Evolutionary conservation across 2,797 vertebrate genomes (phyloP), one percentile per base, ranked within the genome.

Genomic region (Danionella dracula): DNA sequence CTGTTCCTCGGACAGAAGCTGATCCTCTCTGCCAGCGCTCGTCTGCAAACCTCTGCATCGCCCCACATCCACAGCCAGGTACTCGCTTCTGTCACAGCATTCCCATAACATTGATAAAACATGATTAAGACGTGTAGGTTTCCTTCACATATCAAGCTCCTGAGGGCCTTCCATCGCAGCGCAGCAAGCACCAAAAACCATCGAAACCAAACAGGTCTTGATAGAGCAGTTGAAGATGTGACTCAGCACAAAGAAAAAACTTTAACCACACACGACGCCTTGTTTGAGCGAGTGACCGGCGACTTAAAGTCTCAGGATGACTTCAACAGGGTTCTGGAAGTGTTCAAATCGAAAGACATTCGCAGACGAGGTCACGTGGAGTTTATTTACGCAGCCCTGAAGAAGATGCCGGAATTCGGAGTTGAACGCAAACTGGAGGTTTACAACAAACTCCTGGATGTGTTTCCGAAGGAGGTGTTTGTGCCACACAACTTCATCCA

Each of bases 381-480:
- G 78, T 93, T 96, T 27, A 93, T 96, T 70, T 94, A 96, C 16
- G 85, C 92, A 0, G 93, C 93, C 1, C 78, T 96, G 68, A 85
- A 79, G 70, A 92, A 91, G 84, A 96, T 96, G 93, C 83, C 80
- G 0, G 89, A 93, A 53, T 96, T 89, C 0, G 90, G 92, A 0
- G 90, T 96, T 12, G 88, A 94, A 81, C 72, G 76, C 5, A 93
- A 96, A 77, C 56, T 95, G 4, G 5, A 68, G 0, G 74, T 92
- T 55, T 96, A 96, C 78, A 93, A 96, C 88, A 86, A 83, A 73
- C 83, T 96, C 55, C 80, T 96, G 42, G 93, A 94, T 0, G 73
- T 96, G 40, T 95, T 96, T 65, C 94, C 93, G 41, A 95, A 96
- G 77, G 93, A 94, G 70, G 86, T 93, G 34, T 96, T 96, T 17